A percentile compares a stretch with the other conserved stretches of the same genome.
These are phyloP conservation scores for Antennarius maculatus DNA, from an alignment of 2,797 vertebrate species.

Conservation along the genomic window DNA sequence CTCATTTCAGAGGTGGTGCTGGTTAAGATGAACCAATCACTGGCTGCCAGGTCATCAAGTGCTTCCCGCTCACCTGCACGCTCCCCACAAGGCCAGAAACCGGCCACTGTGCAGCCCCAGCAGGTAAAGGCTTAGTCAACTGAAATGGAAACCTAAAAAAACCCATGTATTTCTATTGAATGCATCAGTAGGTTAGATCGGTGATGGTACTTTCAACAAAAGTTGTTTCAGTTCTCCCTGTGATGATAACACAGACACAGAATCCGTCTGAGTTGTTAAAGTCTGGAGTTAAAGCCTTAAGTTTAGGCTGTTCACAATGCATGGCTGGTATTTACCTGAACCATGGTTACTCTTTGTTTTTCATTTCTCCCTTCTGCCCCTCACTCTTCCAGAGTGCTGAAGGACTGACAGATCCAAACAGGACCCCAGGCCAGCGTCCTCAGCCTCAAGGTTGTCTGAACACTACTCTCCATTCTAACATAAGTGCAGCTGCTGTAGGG, in stretches of 20 bases:
- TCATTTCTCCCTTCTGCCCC: background rate
- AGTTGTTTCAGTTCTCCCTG: background rate
- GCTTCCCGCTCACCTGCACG: constrained; percentile 85
- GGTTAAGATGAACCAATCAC: constrained; percentile 90
- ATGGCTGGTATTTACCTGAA: constrained; percentile 13
- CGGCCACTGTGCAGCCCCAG: constrained; percentile 89
- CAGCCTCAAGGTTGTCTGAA: constrained; percentile 98
- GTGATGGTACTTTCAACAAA: background rate
- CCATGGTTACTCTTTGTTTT: constrained; percentile 14
- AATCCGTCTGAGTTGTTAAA: background rate
- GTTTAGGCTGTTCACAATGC: constrained; percentile 17
- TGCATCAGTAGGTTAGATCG: background rate
- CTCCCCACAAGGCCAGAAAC: constrained; percentile 88
- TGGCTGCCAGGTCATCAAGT: constrained; percentile 82
- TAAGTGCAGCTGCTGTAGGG: constrained; percentile 82
- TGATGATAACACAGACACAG: background rate
- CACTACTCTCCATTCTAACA: constrained; percentile 92
- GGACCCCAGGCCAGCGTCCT: constrained; percentile 90
- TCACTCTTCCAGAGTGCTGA: constrained; percentile 85
- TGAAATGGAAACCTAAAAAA: background rate
- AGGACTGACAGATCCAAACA: constrained; percentile 85
- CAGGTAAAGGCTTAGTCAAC: constrained; percentile 81
- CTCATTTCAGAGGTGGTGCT: constrained; percentile 92
- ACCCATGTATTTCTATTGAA: background rate
- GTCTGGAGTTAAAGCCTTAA: background rate